These are phyloP conservation scores for Nomada fabriciana DNA, from an alignment of 2,888 invertebrate species.

Conservation along the genomic window DNA sequence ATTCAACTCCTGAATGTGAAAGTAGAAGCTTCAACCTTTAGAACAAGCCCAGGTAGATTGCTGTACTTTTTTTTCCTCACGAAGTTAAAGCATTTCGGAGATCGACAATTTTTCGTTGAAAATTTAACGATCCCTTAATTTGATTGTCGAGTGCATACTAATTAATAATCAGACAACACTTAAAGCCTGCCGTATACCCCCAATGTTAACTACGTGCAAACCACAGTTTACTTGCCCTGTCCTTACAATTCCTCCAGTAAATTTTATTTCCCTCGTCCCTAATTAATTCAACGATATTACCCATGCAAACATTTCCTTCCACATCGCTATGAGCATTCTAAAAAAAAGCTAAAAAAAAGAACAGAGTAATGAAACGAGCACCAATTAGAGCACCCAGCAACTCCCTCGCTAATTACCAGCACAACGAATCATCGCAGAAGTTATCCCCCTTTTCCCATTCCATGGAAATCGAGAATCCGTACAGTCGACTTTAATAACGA, in stretches of 20 bases:
- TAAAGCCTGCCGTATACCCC: too few relatives aligned
- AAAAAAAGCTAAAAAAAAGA: neutral
- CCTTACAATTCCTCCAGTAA: neutral
- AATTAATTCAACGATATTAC: neutral
- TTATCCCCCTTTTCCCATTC: neutral
- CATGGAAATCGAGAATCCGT: neutral
- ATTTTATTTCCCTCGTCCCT: neutral
- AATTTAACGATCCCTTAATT: too few relatives aligned
- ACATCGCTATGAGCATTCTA: neutral
- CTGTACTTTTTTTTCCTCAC: too few relatives aligned
- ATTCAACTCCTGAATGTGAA: too few relatives aligned
- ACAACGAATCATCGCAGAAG: slow-evolving; percentile 9
- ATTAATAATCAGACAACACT: too few relatives aligned
- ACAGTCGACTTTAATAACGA: neutral
- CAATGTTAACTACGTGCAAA: too few relatives aligned
- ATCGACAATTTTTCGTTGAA: too few relatives aligned
- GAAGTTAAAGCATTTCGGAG: too few relatives aligned
- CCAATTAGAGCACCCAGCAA: slow-evolving; percentile 15
- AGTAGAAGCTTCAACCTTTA: too few relatives aligned
- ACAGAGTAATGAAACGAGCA: neutral
- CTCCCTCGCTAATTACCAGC: slow-evolving; percentile 3
- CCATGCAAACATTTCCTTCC: neutral
- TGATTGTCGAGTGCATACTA: too few relatives aligned
- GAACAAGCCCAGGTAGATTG: too few relatives aligned
- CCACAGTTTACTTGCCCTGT: neutral